Evolutionary conservation across 2,797 vertebrate genomes (phyloP), one percentile per base, ranked within the genome.

Genomic region (Agapornis canus): DNA sequence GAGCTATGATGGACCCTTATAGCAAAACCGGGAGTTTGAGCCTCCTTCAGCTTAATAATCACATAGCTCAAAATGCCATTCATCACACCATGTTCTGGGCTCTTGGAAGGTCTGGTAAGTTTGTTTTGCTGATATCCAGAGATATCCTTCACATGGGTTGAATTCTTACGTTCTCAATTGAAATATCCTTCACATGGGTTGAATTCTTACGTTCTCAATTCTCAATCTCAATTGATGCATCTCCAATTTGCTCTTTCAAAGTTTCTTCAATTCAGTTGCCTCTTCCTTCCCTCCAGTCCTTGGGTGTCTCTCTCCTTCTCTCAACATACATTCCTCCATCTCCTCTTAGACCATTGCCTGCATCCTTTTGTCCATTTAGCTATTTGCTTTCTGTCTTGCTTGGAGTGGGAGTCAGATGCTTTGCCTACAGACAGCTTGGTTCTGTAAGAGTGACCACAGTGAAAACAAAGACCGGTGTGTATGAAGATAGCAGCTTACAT

Each of bases 241-340:
- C 40, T 18, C 5, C 13, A 65, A 3, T 13, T 29, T 60, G 8
- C 10, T 52, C n/a, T 42, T 51, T 39, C 37, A 26, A 22, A 69
- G 3, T 19, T 73, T 72, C n/a, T 79, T 39, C 14, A 15, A 5
- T 52, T 13, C 1, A 0, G 4, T 39, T 47, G 35, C 1, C 21
- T 63, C 45, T 56, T 80, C 19, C 31, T 86, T 63, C 11, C 40
- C 10, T 71, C 15, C 22, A 52, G 2, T 32, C 2, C 12, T 32
- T 64, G 22, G 2, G 5, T 60, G 3, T 64, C 15, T 61, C 15
- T 61, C 10, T 70, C 10, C 9, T 61, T 77, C 22, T 89, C 29
- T 42, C 10, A 23, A 12, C 4, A 7, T 2, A n/a, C 0, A 6
- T 51, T 75, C 5, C 17, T 65, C 26, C 10, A 22, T 19, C 31